A percentile compares a stretch with the other conserved stretches of the same genome.
Conservation (phyloP, 2,797 vertebrate genomes). For the Fringilla coelebs region DNA sequence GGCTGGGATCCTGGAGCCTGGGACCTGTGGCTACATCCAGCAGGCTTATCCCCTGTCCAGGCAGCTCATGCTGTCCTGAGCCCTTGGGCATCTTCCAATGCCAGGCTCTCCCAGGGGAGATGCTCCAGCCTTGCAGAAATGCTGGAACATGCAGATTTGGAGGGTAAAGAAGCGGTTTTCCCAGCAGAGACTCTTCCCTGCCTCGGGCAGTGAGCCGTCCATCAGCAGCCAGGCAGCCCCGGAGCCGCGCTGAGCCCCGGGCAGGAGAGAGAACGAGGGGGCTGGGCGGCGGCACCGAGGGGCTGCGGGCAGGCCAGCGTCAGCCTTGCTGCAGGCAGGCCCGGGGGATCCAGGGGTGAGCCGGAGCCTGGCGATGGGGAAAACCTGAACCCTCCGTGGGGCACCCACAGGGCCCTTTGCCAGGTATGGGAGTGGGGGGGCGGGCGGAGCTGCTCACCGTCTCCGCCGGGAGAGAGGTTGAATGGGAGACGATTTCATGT, state of each 20-base stretch:
- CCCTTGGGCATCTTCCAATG: neutral
- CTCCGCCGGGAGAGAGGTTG: neutral
- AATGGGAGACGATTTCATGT: neutral
- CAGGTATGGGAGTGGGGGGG: neutral
- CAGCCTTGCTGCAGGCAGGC: neutral
- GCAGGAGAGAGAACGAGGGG: neutral
- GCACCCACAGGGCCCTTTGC: neutral
- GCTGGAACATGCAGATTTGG: neutral
- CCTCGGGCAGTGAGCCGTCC: neutral
- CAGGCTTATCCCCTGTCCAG: neutral
- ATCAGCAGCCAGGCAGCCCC: neutral
- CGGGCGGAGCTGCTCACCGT: accelerated
- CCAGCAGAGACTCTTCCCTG: neutral
- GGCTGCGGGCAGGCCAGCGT: neutral
- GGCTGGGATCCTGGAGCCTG: neutral
- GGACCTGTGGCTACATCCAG: neutral
- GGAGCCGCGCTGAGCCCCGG: neutral
- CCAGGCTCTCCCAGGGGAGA: neutral
- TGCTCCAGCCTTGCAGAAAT: neutral
- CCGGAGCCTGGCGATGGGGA: neutral
- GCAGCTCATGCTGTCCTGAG: neutral
- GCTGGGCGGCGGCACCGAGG: accelerated
- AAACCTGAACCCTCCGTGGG: accelerated
- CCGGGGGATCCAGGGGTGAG: neutral
- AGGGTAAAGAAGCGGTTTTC: neutral